Conservation (phyloP, 2,797 vertebrate genomes). For the Rhinichthys osculus region DNA sequence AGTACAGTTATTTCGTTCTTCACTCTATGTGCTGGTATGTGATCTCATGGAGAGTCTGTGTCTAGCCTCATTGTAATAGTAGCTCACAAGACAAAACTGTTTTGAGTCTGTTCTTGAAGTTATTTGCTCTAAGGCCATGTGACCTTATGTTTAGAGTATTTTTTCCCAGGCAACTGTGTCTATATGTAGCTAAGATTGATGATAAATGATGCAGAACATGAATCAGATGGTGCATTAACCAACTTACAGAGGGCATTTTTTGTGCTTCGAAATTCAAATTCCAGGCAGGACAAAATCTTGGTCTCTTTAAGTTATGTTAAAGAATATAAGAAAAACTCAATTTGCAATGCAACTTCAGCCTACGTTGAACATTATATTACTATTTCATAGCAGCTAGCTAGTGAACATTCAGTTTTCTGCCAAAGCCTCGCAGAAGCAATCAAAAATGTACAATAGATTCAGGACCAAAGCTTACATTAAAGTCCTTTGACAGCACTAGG, state of each 20-base stretch:
- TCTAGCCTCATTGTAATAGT: constrained; percentile 21
- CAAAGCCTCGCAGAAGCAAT: constrained; percentile 58
- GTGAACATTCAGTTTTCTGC: constrained; percentile 54
- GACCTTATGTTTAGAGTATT: constrained; percentile 31
- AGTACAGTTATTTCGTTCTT: constrained; percentile 10
- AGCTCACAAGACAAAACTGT: constrained; percentile 22
- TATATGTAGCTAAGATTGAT: constrained; percentile 37
- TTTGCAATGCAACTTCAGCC: constrained; percentile 43
- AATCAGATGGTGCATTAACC: constrained; percentile 36
- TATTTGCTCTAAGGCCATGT: constrained; percentile 27
- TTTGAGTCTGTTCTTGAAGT: neutral
- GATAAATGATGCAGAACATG: constrained; percentile 16
- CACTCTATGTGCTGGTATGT: constrained; percentile 48
- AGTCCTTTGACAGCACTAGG: constrained; percentile 57
- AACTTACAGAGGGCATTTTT: constrained; percentile 47
- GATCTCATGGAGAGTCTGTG: constrained; percentile 1
- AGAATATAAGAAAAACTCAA: constrained; percentile 39
- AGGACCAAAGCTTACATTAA: constrained; percentile 51
- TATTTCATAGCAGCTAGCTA: constrained; percentile 50
- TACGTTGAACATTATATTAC: constrained; percentile 37
- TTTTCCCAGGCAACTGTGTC: constrained; percentile 31
- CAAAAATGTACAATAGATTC: constrained; percentile 47
- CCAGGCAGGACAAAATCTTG: constrained; percentile 38
- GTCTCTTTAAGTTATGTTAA: constrained; percentile 35
- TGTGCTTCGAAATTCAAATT: constrained; percentile 62